Evolutionary conservation across 2,797 vertebrate genomes (phyloP).

Genomic region (Liasis olivaceus): DNA sequence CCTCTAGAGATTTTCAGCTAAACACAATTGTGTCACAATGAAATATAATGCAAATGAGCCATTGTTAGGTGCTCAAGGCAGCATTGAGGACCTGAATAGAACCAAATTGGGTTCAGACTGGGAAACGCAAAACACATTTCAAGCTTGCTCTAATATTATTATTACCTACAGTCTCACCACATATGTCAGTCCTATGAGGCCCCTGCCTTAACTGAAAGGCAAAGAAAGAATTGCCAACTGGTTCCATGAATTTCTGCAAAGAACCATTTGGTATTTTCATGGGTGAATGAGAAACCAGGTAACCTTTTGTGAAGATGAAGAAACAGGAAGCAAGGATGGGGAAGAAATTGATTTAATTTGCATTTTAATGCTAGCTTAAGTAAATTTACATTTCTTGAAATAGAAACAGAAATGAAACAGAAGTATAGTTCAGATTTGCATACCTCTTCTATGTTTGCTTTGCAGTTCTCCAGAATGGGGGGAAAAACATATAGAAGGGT

Average conservation of each 20-base stretch:
- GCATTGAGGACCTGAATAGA: neutral
- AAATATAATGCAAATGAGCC: conserved; percentile 16
- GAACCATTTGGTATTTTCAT: neutral
- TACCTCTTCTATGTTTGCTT: neutral
- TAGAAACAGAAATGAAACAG: neutral
- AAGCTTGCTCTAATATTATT: conserved; percentile 17
- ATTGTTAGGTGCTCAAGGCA: neutral
- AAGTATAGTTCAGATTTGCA: neutral
- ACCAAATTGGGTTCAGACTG: conserved; percentile 4
- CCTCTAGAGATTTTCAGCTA: conserved; percentile 11
- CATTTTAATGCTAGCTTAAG: neutral
- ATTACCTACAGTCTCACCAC: neutral
- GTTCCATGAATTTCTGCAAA: neutral
- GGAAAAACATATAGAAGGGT: neutral
- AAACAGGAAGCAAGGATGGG: neutral
- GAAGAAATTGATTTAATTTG: neutral
- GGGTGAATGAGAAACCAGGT: neutral
- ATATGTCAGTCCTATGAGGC: conserved; percentile 37
- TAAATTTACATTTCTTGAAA: neutral
- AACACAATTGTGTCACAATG: neutral
- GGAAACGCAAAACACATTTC: conserved; percentile 24
- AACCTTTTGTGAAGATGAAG: neutral
- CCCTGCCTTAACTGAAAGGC: conserved; percentile 12
- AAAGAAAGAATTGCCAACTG: conserved; percentile 23
- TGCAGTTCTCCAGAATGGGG: neutral